Evolutionary conservation across 2,113 vertebrate genomes (phyloP).

Genomic region (Dolichallabes microphthalmus): DNA sequence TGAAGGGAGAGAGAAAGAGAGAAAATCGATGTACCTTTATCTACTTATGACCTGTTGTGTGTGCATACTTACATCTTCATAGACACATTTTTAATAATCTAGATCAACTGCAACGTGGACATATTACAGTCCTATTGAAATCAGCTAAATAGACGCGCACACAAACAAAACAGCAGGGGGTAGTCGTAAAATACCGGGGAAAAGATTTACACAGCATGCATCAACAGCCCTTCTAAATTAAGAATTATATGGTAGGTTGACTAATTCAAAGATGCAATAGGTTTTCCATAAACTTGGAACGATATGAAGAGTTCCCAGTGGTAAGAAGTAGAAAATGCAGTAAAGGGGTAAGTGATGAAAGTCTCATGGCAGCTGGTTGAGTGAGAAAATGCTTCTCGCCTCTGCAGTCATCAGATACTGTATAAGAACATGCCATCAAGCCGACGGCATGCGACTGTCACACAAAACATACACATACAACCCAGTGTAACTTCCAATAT

Average conservation of each 20-base stretch:
- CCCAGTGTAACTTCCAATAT: slow-evolving; percentile 9
- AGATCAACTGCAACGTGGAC: slow-evolving; percentile 16
- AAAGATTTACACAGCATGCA: slow-evolving; percentile 6
- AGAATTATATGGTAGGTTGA: slow-evolving; percentile 16
- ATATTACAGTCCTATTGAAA: slow-evolving; percentile 10
- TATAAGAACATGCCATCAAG: slow-evolving; percentile 9
- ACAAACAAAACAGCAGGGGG: slow-evolving; percentile 36
- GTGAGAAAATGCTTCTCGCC: slow-evolving; percentile 10
- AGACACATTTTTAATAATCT: slow-evolving; percentile 18
- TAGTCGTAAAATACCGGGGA: slow-evolving; percentile 25
- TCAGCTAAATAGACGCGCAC: slow-evolving; percentile 16
- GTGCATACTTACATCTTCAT: not conserved
- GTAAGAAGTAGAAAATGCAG: not conserved
- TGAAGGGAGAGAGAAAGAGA: too few species aligned
- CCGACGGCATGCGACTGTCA: not conserved
- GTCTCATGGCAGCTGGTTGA: not conserved
- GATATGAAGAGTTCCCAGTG: slow-evolving; percentile 4
- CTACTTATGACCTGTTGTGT: slow-evolving; percentile 21
- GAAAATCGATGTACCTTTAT: not conserved
- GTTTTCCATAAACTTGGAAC: not conserved
- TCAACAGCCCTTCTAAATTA: slow-evolving; percentile 15
- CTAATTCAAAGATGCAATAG: slow-evolving; percentile 11
- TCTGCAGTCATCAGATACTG: not conserved
- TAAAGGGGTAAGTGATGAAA: not conserved
- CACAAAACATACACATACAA: slow-evolving; percentile 10